Evolutionary conservation across 2,888 invertebrate genomes (phyloP).

Genomic region (Ptilodon capucinus): DNA sequence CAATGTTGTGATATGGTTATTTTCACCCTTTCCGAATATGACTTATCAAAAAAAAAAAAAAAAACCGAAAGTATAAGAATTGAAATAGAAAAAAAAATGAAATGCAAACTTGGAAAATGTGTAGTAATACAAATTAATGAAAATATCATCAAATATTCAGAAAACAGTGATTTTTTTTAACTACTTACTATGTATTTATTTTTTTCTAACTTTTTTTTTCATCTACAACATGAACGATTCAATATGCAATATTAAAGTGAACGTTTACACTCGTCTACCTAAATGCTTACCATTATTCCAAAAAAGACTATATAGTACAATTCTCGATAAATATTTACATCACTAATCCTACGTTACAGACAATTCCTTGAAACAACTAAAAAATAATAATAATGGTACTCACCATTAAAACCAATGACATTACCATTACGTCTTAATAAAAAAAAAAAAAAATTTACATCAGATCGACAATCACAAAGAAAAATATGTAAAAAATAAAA

Average conservation of each 20-base stretch:
- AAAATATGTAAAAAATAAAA: conserved; percentile 29
- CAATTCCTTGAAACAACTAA: conserved; percentile 46
- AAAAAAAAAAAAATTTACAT: conserved; percentile 30
- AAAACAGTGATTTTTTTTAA: conserved; percentile 45
- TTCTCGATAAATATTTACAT: conserved; percentile 76
- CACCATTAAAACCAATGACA: conserved; percentile 38
- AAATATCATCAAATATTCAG: conserved; percentile 23
- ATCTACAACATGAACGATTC: conserved; percentile 78
- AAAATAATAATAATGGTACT: conserved; percentile 19
- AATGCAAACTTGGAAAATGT: conserved; percentile 48
- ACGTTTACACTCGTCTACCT: conserved; percentile 68
- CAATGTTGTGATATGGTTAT: conserved; percentile 76
- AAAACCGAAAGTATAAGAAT: conserved; percentile 19
- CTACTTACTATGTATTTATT: conserved; percentile 57
- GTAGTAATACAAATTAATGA: conserved; percentile 15
- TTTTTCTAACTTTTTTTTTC: conserved; percentile 54
- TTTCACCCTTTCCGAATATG: conserved; percentile 52
- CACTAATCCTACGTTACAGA: conserved; percentile 44
- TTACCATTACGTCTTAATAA: conserved; percentile 31
- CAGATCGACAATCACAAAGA: conserved; percentile 55
- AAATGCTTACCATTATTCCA: conserved; percentile 54
- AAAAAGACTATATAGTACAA: conserved; percentile 63
- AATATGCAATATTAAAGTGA: conserved; percentile 68
- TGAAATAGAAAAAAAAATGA: conserved; percentile 31
- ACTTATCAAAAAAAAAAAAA: conserved; percentile 27